Conservation (phyloP, 2,888 invertebrate species). For the Mellilla xanthometata region DNA sequence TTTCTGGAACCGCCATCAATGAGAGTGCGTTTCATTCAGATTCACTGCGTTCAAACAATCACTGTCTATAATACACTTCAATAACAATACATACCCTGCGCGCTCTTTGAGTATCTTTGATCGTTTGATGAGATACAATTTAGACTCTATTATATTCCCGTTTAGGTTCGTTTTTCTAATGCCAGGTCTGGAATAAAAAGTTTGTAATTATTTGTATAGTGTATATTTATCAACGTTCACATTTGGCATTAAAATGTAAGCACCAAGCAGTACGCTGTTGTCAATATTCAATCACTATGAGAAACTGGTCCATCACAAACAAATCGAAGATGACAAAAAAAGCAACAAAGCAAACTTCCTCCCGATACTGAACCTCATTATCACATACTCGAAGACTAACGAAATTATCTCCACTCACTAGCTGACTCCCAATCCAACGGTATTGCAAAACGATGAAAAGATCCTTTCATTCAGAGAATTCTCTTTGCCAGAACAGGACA, state of each 20-base stretch:
- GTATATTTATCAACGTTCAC: too few relatives aligned
- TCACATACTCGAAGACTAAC: constrained; percentile 54
- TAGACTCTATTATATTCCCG: too few relatives aligned
- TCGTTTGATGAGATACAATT: too few relatives aligned
- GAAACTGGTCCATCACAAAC: too few relatives aligned
- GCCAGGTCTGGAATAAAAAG: too few relatives aligned
- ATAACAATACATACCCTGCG: constrained; percentile 13
- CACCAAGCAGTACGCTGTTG: too few relatives aligned
- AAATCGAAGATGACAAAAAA: too few relatives aligned
- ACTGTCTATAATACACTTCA: constrained; percentile 27
- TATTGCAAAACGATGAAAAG: constrained; percentile 74
- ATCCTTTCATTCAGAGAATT: constrained; percentile 77
- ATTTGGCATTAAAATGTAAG: too few relatives aligned
- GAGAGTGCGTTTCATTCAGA: constrained; percentile 68
- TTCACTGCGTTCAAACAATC: constrained; percentile 43
- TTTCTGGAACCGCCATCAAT: constrained; percentile 71
- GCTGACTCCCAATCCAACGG: constrained; percentile 63
- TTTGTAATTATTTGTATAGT: too few relatives aligned
- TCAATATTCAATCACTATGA: too few relatives aligned
- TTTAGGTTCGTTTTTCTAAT: too few relatives aligned
- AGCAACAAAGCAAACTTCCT: constrained; percentile 11
- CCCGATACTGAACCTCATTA: constrained; percentile 40
- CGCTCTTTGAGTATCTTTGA: constrained; percentile 2
- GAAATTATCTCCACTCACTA: constrained; percentile 73
- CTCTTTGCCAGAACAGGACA: constrained; percentile 50